phyloP scores from a whole-genome alignment of 2,113 vertebrate genomes.

The Ardeotis arabs region DNA sequence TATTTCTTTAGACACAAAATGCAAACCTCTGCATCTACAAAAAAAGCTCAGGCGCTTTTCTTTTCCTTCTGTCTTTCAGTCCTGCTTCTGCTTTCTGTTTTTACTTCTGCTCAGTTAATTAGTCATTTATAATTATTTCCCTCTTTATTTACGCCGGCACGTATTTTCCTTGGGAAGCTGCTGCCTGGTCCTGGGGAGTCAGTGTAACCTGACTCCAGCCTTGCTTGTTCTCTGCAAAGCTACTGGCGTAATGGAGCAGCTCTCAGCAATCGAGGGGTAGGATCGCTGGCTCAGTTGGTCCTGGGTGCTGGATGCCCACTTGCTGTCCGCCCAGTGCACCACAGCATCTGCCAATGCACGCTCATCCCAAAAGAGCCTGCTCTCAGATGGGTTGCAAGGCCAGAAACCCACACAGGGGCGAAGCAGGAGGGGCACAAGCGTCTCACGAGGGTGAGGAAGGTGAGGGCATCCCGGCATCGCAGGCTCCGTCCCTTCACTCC shows the following conservation, averaged over 20 bases:
- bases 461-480: accelerated
- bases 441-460: accelerated
- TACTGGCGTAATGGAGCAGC: neutral
- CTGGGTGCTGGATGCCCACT: neutral
- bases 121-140: slow-evolving; percentile 1
- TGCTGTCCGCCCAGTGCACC: neutral
- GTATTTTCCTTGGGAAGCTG: neutral
- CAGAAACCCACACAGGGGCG: accelerated
- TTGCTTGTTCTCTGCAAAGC: neutral
- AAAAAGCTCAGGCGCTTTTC: accelerated
- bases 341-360: neutral
- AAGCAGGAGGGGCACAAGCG: accelerated
- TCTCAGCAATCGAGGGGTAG: neutral
- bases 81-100: neutral
- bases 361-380: neutral
- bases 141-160: neutral
- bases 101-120: slow-evolving; percentile 19
- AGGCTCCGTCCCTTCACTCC: neutral
- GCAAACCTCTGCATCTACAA: neutral
- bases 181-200: neutral
- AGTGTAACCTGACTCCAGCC: neutral
- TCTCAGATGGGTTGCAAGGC: neutral
- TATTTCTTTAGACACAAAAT: neutral
- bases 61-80: slow-evolving; percentile 5
- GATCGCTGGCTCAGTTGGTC: neutral